These are phyloP conservation scores for Plutomurus gul DNA, from an alignment of 1,140 invertebrate species.

Conservation along the genomic window DNA sequence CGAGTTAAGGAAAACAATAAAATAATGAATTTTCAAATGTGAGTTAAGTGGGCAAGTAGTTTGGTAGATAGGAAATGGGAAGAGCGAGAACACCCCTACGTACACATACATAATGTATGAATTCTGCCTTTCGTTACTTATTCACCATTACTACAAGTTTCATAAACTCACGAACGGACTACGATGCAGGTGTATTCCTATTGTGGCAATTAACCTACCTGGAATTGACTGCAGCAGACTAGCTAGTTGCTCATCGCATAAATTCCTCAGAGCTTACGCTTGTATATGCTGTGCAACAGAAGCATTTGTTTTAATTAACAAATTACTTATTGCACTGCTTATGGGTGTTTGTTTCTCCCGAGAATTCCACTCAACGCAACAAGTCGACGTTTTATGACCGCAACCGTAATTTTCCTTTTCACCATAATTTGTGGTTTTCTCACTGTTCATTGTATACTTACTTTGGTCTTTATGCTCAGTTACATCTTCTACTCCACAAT, in stretches of 20 bases:
- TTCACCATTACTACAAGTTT: no score
- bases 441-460: no score
- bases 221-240: not conserved
- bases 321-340: not conserved
- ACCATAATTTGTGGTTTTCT: not conserved
- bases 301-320: conserved; percentile 12
- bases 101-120: not conserved
- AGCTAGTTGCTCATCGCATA: not conserved
- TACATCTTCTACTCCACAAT: not conserved
- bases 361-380: not conserved
- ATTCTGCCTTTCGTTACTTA: no score
- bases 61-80: no score
- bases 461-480: no score
- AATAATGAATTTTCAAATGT: not conserved
- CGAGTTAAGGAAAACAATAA: conserved; percentile 1
- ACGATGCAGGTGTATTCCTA: no score
- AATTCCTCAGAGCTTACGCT: not conserved
- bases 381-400: not conserved
- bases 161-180: no score
- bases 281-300: not conserved
- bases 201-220: not conserved
- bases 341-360: not conserved
- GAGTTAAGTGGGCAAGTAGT: no score
- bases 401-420: not conserved
- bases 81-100: no score